Evolutionary conservation across 2,113 vertebrate genomes (phyloP).

Genomic region (Crypturellus undulatus): DNA sequence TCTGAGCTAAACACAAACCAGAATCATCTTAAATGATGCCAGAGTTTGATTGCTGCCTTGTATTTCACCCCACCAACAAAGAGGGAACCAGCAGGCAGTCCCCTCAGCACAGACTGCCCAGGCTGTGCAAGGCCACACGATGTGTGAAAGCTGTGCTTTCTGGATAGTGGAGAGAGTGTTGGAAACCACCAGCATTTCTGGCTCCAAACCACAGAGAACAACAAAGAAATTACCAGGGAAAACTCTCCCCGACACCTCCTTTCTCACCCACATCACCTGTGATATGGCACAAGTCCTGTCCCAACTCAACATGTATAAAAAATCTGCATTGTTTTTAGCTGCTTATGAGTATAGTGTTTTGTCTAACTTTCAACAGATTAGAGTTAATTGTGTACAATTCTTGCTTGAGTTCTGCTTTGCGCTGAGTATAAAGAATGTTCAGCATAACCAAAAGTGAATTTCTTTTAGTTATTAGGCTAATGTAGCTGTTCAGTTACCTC

Average conservation of each 20-base stretch:
- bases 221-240: background rate
- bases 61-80: background rate
- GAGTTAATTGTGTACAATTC: background rate
- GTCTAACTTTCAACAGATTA: background rate
- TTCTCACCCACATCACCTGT: accelerated
- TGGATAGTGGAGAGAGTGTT: background rate
- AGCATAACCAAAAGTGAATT: background rate
- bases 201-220: background rate
- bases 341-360: background rate
- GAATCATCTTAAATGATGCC: background rate
- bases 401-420: background rate
- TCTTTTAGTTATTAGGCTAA: background rate
- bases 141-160: background rate
- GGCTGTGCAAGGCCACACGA: background rate
- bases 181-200: background rate
- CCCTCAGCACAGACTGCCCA: background rate
- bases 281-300: background rate
- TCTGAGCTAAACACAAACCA: background rate
- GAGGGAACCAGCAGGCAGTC: background rate
- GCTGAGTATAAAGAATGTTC: background rate
- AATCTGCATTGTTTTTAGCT: background rate
- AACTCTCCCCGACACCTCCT: background rate
- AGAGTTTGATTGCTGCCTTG: background rate
- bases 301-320: background rate
- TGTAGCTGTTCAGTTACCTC: background rate